Base-by-base conservation (phyloP, 2,113 vertebrate species). In the Megaceryle torquata region DNA sequence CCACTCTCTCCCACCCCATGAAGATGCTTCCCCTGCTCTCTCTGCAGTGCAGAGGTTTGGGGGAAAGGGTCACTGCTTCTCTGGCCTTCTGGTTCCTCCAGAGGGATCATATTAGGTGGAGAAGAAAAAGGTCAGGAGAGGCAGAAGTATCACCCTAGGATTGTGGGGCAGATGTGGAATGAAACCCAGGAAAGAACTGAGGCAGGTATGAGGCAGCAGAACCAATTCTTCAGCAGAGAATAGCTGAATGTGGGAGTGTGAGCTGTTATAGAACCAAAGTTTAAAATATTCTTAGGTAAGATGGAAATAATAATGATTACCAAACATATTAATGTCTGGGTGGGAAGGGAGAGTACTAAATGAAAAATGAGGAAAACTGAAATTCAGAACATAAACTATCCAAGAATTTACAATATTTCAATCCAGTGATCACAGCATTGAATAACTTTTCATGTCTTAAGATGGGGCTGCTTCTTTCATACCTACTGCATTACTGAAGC, bases 81-180 rank as follows among this genome's bases (percentile, higher is more conserved):
- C 22, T 74, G 2, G 41, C 13, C 18, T 75, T 78, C 67, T 86
- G 13, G 5, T 65, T 6, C 4, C 37, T 71, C 29, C 53, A 50
- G 25, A 79, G 88, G 26, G 11, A 75, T 11, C 72, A 43, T 63
- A 31, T 11, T 31, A 11, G 2, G 13, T 50, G 19, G 24, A 86
- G 17, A 67, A 20, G 12, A 48, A 39, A 39, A 61, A 75, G 21
- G 8, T 61, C 60, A 26, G 24, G 21, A 57, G 29, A 35, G 13
- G 37, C 24, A 57, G 41, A 63, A 50, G 0, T 18, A 35, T 39
- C 43, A 57, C 12, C 15, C 5, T 1, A 10, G 19, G 19, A 43
- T 15, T 44, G 9, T 24, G 14, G 18, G 43, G 11, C 22, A 70
- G 46, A 13, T 33, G 35, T 26, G 24, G 46, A 88, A 79, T 18